Conservation (phyloP, 2,113 vertebrate species). For the Hydrolagus affinis region DNA sequence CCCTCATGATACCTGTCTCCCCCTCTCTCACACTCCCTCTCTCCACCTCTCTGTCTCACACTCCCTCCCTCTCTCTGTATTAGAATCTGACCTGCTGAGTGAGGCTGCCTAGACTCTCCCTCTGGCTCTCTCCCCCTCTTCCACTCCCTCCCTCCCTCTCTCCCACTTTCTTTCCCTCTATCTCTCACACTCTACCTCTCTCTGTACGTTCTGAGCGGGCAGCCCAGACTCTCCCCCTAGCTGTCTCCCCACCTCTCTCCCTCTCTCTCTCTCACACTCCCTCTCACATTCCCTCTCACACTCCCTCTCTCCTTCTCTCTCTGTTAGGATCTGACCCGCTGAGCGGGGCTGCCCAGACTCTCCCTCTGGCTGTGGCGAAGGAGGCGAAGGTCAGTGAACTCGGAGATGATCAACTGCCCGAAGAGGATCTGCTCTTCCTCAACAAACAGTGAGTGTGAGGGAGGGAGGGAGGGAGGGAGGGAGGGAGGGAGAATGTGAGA, state of each 20-base stretch:
- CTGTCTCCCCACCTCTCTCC: no score
- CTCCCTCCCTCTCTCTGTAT: neutral
- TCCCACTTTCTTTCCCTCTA: no score
- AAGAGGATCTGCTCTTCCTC: slow-evolving; percentile 74
- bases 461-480: no score
- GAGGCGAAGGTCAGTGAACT: slow-evolving; percentile 88
- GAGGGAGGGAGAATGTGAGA: no score
- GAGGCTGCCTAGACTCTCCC: no score
- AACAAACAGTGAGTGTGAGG: slow-evolving; percentile 75
- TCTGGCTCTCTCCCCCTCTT: no score
- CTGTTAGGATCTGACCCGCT: slow-evolving; percentile 69
- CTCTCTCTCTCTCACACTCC: neutral
- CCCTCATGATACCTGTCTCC: no score
- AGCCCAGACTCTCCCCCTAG: neutral
- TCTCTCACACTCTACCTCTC: neutral
- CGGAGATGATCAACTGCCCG: slow-evolving; percentile 79
- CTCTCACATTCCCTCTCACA: neutral
- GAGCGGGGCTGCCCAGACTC: slow-evolving; percentile 59
- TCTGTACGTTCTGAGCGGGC: neutral
- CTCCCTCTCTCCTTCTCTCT: neutral
- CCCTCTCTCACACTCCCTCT: neutral
- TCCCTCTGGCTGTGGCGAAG: slow-evolving; percentile 81
- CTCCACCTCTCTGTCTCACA: neutral
- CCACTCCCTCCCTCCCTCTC: no score
- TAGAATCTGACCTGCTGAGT: neutral